These are phyloP conservation scores for Eledona agricola DNA, from an alignment of 2,888 invertebrate genomes.

Conservation along the genomic window DNA sequence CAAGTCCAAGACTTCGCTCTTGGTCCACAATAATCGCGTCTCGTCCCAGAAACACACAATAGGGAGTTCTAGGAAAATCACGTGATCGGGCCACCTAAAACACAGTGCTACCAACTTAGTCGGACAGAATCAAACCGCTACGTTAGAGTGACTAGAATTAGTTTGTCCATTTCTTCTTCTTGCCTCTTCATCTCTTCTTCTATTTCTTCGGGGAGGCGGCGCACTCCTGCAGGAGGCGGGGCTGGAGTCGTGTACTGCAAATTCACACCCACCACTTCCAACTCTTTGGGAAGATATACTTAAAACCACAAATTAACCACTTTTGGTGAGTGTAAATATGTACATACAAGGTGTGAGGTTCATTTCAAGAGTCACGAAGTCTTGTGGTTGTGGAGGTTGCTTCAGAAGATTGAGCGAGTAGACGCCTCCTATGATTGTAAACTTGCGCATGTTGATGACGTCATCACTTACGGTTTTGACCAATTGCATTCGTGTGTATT, in stretches of 20 bases:
- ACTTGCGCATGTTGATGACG: constrained; percentile 79
- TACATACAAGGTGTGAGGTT: constrained; percentile 68
- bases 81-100: constrained; percentile 56
- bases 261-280: constrained; percentile 70
- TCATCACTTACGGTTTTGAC: constrained; percentile 62
- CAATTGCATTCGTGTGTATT: constrained; percentile 61
- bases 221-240: constrained; percentile 73
- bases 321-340: not conserved
- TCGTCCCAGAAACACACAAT: constrained; percentile 58
- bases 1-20: constrained; percentile 54
- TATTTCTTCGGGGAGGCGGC: constrained; percentile 79
- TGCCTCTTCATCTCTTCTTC: constrained; percentile 79
- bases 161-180: constrained; percentile 77
- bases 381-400: constrained; percentile 81
- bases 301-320: constrained; percentile 41
- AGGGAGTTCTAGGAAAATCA: constrained; percentile 60
- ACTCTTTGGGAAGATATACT: constrained; percentile 70
- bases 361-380: constrained; percentile 63
- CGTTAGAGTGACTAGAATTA: constrained; percentile 77
- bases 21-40: constrained; percentile 52
- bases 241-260: constrained; percentile 73
- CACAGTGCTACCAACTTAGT: too few relatives aligned
- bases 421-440: constrained; percentile 79
- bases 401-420: constrained; percentile 76
- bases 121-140: constrained; percentile 61